Evolutionary conservation across 1,140 invertebrate species (phyloP).

Genomic region (Drosophila elegans): DNA sequence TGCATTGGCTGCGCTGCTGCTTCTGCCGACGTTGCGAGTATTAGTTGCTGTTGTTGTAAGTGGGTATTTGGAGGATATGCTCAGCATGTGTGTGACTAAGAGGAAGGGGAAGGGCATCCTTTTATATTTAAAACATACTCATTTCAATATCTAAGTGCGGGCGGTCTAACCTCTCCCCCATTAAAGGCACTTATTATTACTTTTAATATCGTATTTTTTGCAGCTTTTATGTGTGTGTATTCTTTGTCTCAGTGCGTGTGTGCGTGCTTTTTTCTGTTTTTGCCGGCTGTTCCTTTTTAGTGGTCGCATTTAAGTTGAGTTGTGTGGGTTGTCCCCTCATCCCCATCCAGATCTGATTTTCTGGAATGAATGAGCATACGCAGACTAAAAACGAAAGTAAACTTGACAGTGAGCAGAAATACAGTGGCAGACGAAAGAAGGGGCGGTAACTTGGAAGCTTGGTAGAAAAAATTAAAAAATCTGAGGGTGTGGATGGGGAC

Average conservation of each 20-base stretch:
- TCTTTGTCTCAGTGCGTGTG: conserved; percentile 33
- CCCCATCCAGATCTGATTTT: neutral
- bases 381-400: conserved; percentile 59
- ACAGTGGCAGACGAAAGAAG: neutral
- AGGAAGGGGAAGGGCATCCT: conserved; percentile 61
- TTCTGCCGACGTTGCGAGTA: conserved; percentile 15
- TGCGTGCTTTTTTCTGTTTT: conserved; percentile 55
- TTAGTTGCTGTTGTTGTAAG: conserved; percentile 75
- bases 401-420: conserved; percentile 35
- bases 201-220: conserved; percentile 73
- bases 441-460: neutral
- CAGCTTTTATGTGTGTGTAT: conserved; percentile 21
- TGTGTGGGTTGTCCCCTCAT: neutral
- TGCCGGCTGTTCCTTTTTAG: conserved; percentile 56
- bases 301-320: conserved; percentile 61
- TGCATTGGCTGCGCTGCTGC: conserved; percentile 55
- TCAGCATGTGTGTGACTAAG: neutral
- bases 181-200: conserved; percentile 82
- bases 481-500: conserved; percentile 10
- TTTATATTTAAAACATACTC: conserved; percentile 79
- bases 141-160: conserved; percentile 81
- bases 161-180: conserved; percentile 26
- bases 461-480: conserved; percentile 29
- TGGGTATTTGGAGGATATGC: conserved; percentile 57
- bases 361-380: conserved; percentile 22